Percentiles rank a stretch among this genome's conserved stretches.
These are phyloP conservation scores for Ptychadena robeensis DNA, from an alignment of 2,797 vertebrate species.

Conservation along the genomic window DNA sequence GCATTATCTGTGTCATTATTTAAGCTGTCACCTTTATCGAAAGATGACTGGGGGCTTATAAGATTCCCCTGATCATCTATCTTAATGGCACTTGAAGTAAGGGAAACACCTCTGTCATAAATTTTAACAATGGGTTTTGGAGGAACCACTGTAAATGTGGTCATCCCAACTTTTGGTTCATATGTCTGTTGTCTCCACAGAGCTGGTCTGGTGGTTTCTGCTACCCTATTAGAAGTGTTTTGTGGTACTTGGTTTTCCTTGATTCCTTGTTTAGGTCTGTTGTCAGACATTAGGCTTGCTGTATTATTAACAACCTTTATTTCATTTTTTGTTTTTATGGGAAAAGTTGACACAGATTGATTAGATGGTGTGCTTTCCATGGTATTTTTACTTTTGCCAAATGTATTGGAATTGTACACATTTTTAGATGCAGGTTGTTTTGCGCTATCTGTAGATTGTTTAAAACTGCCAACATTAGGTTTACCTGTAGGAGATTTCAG, in stretches of 20 bases:
- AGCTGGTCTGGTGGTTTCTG: slow-evolving; percentile 27
- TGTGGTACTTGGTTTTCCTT: slow-evolving; percentile 57
- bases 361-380: slow-evolving; percentile 42
- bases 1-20: slow-evolving; percentile 69
- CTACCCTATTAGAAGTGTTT: slow-evolving; percentile 16
- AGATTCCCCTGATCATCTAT: slow-evolving; percentile 95
- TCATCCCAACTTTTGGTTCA: slow-evolving; percentile 86
- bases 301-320: slow-evolving; percentile 53
- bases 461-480: slow-evolving; percentile 44
- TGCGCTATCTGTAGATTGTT: slow-evolving; percentile 57
- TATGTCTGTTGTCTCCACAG: slow-evolving; percentile 67
- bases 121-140: slow-evolving; percentile 78
- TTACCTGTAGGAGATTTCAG: slow-evolving; percentile 42
- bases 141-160: slow-evolving; percentile 92
- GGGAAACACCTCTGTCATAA: slow-evolving; percentile 71
- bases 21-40: slow-evolving; percentile 62
- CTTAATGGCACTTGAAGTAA: slow-evolving; percentile 84
- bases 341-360: slow-evolving; percentile 29
- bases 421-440: slow-evolving; percentile 35
- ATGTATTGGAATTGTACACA: slow-evolving; percentile 41
- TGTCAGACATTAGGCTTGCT: slow-evolving; percentile 22
- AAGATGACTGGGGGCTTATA: slow-evolving; percentile 69
- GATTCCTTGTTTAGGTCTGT: slow-evolving; percentile 55
- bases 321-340: slow-evolving; percentile 13
- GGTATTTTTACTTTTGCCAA: slow-evolving; percentile 5